Evolutionary conservation across 2,888 invertebrate species (phyloP), one percentile per base, ranked within the genome.

Genomic region (Carabus problematicus): DNA sequence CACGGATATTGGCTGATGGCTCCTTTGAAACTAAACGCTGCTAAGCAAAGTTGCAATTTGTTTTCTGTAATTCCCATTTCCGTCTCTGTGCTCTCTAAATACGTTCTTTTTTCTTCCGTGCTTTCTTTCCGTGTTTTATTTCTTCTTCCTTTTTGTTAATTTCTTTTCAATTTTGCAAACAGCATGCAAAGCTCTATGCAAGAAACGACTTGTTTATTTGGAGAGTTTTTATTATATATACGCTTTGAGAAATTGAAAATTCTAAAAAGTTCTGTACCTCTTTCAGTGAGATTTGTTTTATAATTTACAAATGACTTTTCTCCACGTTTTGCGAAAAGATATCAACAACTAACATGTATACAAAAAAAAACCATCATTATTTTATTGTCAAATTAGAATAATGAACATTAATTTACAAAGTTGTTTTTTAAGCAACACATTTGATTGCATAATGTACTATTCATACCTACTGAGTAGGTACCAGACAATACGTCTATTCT

Each of bases 11-110:
- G 69, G 69, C 69, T 61, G 69, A 69, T 69, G 61, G 62, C 45
- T 69, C 69, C 69, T 69, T 69, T 69, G 69, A 69, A 69, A 69
- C 69, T 69, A 69, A 69, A 69, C 69, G 69, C 69, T 69, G 41
- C 69, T 69, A 70, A 70, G 64, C 70, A 70, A 74, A 72, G 73
- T 72, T 72, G 75, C 74, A 75, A 75, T 75, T 75, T 74, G 74
- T 74, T 70, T 74, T 74, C 74, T 73, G 72, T 74, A 74, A 75
- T 75, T 75, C 73, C 73, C 74, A 75, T 75, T 74, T 75, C 73
- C 73, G 62, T 62, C 55, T 61, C 61, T 52, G 61, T 43, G 7
- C 47, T 69, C 58, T 62, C 68, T 69, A 49, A 49, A 49, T 69
- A 60, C 67, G 39, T 19, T 29, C 16, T 56, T 56, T 56, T 56